Percentiles rank a stretch among this genome's conserved stretches.
Conservation (phyloP, 2,797 vertebrate species). For the Alcedo atthis region DNA sequence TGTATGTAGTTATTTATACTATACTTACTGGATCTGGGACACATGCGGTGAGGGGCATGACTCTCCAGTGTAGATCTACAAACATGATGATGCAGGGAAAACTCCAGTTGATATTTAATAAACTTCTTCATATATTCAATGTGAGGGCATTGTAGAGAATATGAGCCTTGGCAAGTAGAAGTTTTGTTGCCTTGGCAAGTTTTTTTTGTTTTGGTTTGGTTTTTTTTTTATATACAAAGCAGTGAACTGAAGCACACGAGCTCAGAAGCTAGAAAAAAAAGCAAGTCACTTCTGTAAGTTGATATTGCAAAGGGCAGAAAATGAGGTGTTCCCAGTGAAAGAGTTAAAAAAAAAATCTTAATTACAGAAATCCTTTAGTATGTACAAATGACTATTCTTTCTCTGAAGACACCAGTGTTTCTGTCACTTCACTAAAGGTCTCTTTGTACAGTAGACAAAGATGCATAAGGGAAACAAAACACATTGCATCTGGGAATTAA, state of each 20-base stretch:
- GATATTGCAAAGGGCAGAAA: neutral
- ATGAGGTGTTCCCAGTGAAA: constrained; percentile 12
- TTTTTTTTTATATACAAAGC: neutral
- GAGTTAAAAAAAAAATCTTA: neutral
- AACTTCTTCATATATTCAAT: neutral
- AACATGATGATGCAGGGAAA: neutral
- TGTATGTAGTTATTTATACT: constrained; percentile 20
- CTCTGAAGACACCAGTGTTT: constrained; percentile 4
- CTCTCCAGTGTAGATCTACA: neutral
- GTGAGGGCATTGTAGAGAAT: neutral
- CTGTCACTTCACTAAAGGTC: constrained; percentile 1
- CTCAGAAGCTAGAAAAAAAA: neutral
- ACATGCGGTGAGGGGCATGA: neutral
- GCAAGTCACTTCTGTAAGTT: neutral
- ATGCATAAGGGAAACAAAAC: constrained; percentile 45
- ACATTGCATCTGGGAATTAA: constrained; percentile 31
- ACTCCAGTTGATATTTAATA: constrained; percentile 6
- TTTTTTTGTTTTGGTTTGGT: no score
- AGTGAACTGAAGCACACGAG: neutral
- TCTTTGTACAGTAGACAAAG: constrained; percentile 35
- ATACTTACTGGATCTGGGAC: neutral
- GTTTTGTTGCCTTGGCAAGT: neutral
- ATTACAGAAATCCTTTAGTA: constrained; percentile 3
- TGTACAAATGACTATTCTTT: constrained; percentile 13
- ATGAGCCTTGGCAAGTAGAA: neutral